Conservation (phyloP, 2,797 vertebrate species). For the Silurus lanzhouensis region DNA sequence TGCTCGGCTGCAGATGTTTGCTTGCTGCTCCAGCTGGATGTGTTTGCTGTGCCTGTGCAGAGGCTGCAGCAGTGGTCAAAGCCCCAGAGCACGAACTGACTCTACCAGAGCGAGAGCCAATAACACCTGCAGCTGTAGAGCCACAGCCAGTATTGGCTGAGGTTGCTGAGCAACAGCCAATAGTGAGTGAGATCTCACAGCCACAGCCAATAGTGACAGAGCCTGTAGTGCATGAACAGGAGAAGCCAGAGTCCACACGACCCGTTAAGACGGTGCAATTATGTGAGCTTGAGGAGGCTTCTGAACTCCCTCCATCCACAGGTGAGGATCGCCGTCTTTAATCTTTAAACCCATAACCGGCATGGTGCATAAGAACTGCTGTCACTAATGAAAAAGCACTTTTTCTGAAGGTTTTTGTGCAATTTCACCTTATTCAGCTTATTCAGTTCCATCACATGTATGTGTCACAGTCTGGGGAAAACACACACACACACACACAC, state of each 20-base stretch:
- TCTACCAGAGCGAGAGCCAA: slow-evolving; percentile 36
- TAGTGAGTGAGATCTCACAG: slow-evolving; percentile 24
- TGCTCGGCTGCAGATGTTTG: slow-evolving; percentile 59
- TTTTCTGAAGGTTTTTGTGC: background rate
- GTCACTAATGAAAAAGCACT: background rate
- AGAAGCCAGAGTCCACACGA: slow-evolving; percentile 64
- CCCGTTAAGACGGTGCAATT: slow-evolving; percentile 64
- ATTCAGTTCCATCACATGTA: background rate
- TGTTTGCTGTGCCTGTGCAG: slow-evolving; percentile 80
- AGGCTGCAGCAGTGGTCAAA: slow-evolving; percentile 59
- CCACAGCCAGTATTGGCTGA: slow-evolving; percentile 69
- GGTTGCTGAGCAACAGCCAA: slow-evolving; percentile 61
- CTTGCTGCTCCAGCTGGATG: slow-evolving; percentile 77
- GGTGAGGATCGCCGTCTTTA: slow-evolving; percentile 74
- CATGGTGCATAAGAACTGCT: slow-evolving; percentile 45
- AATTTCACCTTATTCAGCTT: background rate
- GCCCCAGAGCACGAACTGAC: slow-evolving; percentile 53
- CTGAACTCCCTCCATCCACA: slow-evolving; percentile 60
- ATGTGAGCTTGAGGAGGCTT: slow-evolving; percentile 64
- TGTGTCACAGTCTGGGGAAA: background rate
- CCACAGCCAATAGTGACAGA: slow-evolving; percentile 54
- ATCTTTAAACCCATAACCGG: slow-evolving; percentile 47
- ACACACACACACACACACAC: background rate
- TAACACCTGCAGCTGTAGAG: slow-evolving; percentile 68
- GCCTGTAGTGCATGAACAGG: slow-evolving; percentile 53